Evolutionary conservation across 2,113 vertebrate species (phyloP).

Genomic region (Etheostoma cragini): DNA sequence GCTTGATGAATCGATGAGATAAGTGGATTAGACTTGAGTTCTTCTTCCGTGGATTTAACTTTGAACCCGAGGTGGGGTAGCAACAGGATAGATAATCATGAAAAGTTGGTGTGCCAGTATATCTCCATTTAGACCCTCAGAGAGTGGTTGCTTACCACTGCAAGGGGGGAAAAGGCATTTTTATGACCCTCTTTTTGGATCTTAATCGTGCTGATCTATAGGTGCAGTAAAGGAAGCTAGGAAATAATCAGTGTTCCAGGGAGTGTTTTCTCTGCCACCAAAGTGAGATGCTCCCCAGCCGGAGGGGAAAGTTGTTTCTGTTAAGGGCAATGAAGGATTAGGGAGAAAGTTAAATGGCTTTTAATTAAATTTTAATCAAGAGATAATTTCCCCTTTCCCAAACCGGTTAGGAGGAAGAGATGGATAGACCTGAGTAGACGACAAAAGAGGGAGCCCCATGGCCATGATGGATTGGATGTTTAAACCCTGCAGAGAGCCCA

Average conservation of each 20-base stretch:
- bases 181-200: conserved; percentile 51
- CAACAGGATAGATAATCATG: conserved; percentile 9
- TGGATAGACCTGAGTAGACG: conserved; percentile 60
- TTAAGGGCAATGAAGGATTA: conserved; percentile 66
- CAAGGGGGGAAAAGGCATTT: conserved; percentile 14
- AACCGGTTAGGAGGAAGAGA: conserved; percentile 73
- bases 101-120: conserved; percentile 8
- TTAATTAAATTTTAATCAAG: conserved; percentile 87
- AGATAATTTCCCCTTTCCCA: conserved; percentile 76
- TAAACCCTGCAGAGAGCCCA: conserved; percentile 76
- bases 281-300: conserved; percentile 42
- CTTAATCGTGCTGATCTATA: conserved; percentile 66
- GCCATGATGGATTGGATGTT: conserved; percentile 81
- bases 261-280: conserved; percentile 43
- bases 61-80: conserved; percentile 39
- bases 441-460: conserved; percentile 45
- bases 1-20: conserved; percentile 59
- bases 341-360: conserved; percentile 75
- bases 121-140: conserved; percentile 22
- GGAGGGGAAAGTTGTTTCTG: conserved; percentile 64
- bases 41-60: conserved; percentile 25
- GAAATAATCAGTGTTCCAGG: conserved; percentile 57
- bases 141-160: conserved; percentile 43
- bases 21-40: conserved; percentile 63
- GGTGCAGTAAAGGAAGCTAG: conserved; percentile 61